Evolutionary conservation across 2,113 vertebrate genomes (phyloP).

Genomic region (Coracopsis vasa): DNA sequence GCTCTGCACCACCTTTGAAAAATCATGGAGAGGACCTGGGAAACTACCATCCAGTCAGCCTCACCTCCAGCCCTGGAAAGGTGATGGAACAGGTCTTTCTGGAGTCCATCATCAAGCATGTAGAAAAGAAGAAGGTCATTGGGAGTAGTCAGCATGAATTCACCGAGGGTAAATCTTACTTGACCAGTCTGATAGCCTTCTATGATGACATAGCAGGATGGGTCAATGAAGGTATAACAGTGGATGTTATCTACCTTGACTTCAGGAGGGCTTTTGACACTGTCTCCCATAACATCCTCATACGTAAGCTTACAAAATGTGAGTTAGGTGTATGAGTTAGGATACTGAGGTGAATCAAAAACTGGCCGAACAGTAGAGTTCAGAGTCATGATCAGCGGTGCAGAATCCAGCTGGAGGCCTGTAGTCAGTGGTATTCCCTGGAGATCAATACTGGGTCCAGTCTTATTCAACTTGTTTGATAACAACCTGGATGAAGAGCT

Average conservation of each 20-base stretch:
- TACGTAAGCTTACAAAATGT: background rate
- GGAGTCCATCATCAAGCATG: background rate
- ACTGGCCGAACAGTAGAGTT: background rate
- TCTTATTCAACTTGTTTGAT: background rate
- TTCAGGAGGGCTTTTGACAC: background rate
- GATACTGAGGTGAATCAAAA: background rate
- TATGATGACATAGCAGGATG: background rate
- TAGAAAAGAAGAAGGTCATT: background rate
- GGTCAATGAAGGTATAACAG: background rate
- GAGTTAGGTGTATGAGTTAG: background rate
- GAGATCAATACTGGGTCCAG: background rate
- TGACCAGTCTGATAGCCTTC: background rate
- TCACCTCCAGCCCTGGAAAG: background rate
- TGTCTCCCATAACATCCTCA: background rate
- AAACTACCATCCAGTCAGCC: background rate
- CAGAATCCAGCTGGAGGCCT: background rate
- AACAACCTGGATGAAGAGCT: background rate
- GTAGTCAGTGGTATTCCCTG: background rate
- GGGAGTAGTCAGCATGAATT: background rate
- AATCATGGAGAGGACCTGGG: background rate
- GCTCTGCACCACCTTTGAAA: background rate
- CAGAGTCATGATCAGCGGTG: no score
- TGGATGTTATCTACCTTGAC: background rate
- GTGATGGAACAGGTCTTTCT: background rate
- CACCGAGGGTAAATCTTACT: background rate